Conservation (phyloP, 2,797 vertebrate genomes). For the Champsocephalus esox region DNA sequence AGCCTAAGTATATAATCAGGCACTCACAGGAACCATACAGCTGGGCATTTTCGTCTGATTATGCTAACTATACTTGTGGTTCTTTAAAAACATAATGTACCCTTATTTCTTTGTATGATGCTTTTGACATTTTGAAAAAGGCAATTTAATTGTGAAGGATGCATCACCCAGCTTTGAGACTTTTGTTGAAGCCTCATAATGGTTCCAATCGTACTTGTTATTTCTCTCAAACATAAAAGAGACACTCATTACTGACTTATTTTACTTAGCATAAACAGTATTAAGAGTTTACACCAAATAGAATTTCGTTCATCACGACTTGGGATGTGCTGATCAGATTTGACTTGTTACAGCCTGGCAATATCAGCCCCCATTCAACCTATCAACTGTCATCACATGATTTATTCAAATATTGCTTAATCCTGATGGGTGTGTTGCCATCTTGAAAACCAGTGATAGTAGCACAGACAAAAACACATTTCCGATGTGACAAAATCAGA, state of each 20-base stretch:
- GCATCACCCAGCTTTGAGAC: neutral
- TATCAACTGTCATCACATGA: neutral
- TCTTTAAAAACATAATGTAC: constrained; percentile 4
- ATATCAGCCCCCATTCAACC: neutral
- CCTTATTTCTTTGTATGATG: constrained; percentile 2
- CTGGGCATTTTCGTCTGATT: constrained; percentile 2
- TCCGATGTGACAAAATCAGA: neutral
- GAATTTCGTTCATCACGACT: neutral
- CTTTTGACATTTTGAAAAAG: constrained; percentile 33
- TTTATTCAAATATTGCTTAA: constrained; percentile 24
- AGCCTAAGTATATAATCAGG: constrained; percentile 10
- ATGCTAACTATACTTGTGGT: neutral
- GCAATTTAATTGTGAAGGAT: constrained; percentile 3
- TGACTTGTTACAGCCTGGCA: neutral
- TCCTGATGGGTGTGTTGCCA: constrained; percentile 3
- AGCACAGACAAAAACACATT: neutral
- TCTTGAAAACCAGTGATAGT: neutral
- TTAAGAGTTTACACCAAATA: too few relatives aligned
- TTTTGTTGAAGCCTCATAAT: neutral
- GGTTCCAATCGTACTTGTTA: neutral
- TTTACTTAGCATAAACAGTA: neutral
- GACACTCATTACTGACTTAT: neutral
- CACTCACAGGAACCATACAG: constrained; percentile 8
- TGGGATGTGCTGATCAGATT: neutral
- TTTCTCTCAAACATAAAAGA: neutral